Base-by-base conservation (phyloP, 1,140 invertebrate species). In the Scaptomyza pallida region DNA sequence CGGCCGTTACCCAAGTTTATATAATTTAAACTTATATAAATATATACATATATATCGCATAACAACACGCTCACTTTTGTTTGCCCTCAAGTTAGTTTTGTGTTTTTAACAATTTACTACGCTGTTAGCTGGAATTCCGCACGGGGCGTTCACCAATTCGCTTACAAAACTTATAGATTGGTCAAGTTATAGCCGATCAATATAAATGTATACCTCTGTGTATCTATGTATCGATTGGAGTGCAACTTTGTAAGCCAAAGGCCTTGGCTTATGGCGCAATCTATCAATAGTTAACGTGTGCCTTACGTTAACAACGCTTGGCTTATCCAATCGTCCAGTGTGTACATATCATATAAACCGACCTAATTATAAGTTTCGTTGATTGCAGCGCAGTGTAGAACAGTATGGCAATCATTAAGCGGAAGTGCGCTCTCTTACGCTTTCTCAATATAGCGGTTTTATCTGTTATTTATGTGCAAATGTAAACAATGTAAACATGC, bases 261-360 rank as follows among this genome's bases (percentile, higher is more conserved):
- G 43, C 80, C 75, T 75, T 83, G 79, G 71, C 37, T 52, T 21
- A 43, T 75, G 72, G 30, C 55, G 75, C 61, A 82, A 73, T 64
- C n/a, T 21, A 50, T 60, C 40, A 16, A 60, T 37, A 50, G 35
- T 65, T 73, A 56, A 17, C 1, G 35, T n/a, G 35, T n/a, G 35
- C 9, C 26, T 6, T 6, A 47, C 30, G 13, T 4, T 60, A 30
- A 65, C 52, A 43, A 67, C 5, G 26, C 4, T 13, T 17, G 15
- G 4, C 48, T 35, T 19, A 51, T 51, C 15, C 43, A 44, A 44
- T 44, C 19, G 17, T 19, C 15, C 48, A 51, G 48, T 5, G 16
- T 10, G 26, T n/a, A n/a, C 13, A 8, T 33, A 15, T 16, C 5
- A 12, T 19, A 44, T 5, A 0, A 19, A 62, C 26, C 35, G 50